A percentile compares a stretch with the other conserved stretches of the same genome.
Evolutionary conservation across 2,888 invertebrate genomes (phyloP).

Genomic region (Cylindroiulus punctatus): DNA sequence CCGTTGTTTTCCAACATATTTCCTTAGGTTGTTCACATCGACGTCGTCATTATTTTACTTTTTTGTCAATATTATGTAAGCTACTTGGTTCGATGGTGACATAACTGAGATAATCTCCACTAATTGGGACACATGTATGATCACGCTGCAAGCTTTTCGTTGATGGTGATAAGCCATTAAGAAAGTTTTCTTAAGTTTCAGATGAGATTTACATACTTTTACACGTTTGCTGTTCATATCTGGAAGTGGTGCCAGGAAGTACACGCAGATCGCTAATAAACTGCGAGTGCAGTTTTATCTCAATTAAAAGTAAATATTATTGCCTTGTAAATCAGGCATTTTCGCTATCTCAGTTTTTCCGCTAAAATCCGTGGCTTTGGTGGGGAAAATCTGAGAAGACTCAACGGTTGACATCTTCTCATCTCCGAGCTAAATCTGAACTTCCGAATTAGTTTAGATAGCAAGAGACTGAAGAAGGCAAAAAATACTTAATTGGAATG

Average conservation of each 20-base stretch:
- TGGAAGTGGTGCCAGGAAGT: not conserved
- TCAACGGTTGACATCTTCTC: not conserved
- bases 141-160: not conserved
- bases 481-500: conserved; percentile 10
- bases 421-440: not conserved
- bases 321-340: not conserved
- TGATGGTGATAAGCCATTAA: not conserved
- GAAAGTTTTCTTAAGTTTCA: not conserved
- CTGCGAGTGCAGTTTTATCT: not conserved
- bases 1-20: too few relatives aligned
- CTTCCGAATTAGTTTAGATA: conserved; percentile 18
- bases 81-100: not conserved
- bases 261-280: not conserved
- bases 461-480: not conserved
- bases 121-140: not conserved
- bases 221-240: not conserved
- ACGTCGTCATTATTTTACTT: too few relatives aligned
- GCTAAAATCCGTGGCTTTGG: not conserved
- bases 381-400: not conserved
- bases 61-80: too few relatives aligned
- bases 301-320: not conserved
- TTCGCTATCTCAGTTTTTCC: not conserved
- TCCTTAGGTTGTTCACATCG: too few relatives aligned
- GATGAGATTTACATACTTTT: not conserved
- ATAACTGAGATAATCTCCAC: not conserved